Base-by-base conservation (phyloP, 2,888 invertebrate species). In the Mythimna impura region DNA sequence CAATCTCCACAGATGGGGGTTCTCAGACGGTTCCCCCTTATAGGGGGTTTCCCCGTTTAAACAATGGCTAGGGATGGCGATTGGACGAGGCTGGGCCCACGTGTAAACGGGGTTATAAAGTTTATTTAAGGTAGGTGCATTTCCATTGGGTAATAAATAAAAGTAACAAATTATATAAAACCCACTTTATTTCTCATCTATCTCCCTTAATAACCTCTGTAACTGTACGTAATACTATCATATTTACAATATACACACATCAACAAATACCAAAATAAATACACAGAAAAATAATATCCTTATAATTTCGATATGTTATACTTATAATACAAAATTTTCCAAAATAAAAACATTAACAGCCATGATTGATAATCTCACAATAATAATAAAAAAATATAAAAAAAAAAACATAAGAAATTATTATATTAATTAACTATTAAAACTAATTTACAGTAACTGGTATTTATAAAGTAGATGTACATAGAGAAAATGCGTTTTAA, bases 311-410 rank as follows among this genome's bases (percentile, higher is more conserved):
- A 85, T 82, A 85, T 85, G 78, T 84, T 73, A 73, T 66, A 71
- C n/a, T 75, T 76, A 77, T 65, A 71, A 80, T 75, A 84, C 73
- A 71, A 70, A 76, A 52, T 72, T 82, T 81, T 77, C 80, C 80
- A 85, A 77, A 77, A 75, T 80, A 81, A 82, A 84, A 81, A 80
- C 58, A 61, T 84, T 87, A 89, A 91, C 91, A 91, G 91, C 91
- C 91, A 90, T 88, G 77, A 83, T 88, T 88, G 77, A 85, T 90
- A 91, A 91, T 91, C 91, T 91, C 90, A 87, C 86, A 82, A 77
- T 83, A 84, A 84, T 47, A 47, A 43, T 73, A 74, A 69, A 72
- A 76, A 58, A 62, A 25, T 8, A 43, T 12, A 54, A 52, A 47
- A 64, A 36, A n/a, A 54, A 52, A 47, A 60, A 61, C 66, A 76